Conservation (phyloP, 2,113 vertebrate genomes). For the Crotalus viridis region DNA sequence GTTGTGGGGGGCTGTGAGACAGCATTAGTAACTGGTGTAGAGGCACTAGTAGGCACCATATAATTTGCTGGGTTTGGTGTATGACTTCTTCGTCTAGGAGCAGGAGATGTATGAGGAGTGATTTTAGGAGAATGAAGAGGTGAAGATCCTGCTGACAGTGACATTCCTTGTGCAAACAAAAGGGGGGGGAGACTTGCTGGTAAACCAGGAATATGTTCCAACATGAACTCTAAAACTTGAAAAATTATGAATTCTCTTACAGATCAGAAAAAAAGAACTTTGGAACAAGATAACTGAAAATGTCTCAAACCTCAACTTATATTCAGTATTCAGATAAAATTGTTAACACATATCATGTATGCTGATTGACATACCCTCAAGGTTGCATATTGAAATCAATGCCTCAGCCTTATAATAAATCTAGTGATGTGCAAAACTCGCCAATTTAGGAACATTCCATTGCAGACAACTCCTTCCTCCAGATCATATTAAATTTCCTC, state of each 20-base stretch:
- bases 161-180: conserved; percentile 86
- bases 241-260: conserved; percentile 28
- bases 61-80: conserved; percentile 96
- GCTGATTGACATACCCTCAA: not conserved
- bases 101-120: conserved; percentile 96
- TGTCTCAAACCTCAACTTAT: not conserved
- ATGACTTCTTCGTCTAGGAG: conserved; percentile 95
- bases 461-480: not conserved
- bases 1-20: conserved; percentile 78
- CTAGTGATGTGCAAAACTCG: not conserved
- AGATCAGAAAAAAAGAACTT: conserved; percentile 2
- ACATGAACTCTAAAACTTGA: conserved; percentile 36
- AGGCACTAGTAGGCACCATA: conserved; percentile 92
- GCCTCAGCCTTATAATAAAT: not conserved
- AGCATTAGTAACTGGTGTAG: conserved; percentile 78
- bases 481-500: not conserved
- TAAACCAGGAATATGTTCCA: not conserved
- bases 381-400: not conserved
- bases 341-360: not conserved
- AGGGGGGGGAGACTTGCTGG: conserved; percentile 20
- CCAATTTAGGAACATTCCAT: not conserved
- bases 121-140: conserved; percentile 99
- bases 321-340: not conserved
- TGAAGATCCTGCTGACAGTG: conserved; percentile 95
- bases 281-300: not conserved